Base-by-base conservation (phyloP, 2,888 invertebrate species). In the Leucophenga maculata region DNA sequence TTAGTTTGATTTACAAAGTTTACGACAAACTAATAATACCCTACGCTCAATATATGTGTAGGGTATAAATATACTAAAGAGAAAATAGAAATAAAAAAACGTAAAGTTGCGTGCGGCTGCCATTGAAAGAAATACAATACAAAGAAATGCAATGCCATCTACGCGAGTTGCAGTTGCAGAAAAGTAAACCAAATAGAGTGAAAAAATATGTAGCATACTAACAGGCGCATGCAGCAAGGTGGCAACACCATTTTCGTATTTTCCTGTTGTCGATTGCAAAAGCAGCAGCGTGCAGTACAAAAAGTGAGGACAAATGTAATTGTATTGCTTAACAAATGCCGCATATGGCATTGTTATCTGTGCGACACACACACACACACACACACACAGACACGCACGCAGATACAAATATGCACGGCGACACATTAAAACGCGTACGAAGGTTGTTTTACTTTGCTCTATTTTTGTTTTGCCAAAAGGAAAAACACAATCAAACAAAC, bases 281-380 rank as follows among this genome's bases (percentile, higher is more conserved):
- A 11, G 39, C 39, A 9, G 2, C 39, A 6, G 39, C 39, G 11
- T 11, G 39, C 39, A 4, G 26, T 2, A 26, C 26, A 39, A 39
- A 39, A 39, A 39, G 39, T 26, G 26, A 31, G 14, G 52, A 6
- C 4, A 32, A 11, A 64, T 64, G 62, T 64, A 64, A 64, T 48
- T 64, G 62, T 48, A 16, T 64, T 48, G 62, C 62, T 64, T 46
- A 64, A 64, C 62, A 64, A 64, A 64, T 22, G 62, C 62, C 62
- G 20, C 62, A 64, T 64, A 64, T 48, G 48, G 62, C 26, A 46
- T 32, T 46, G 62, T 46, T 60, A 62, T 14, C n/a, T 31, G 26
- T 22, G 55, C 55, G 6, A 14, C 26, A 55, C 55, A 22, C 55
- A 55, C 22, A 22, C 16, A 31, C 31, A 59, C 32, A 32, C 59